These are phyloP conservation scores for Poecilia wingei DNA, from an alignment of 2,797 vertebrate genomes.

Conservation along the genomic window DNA sequence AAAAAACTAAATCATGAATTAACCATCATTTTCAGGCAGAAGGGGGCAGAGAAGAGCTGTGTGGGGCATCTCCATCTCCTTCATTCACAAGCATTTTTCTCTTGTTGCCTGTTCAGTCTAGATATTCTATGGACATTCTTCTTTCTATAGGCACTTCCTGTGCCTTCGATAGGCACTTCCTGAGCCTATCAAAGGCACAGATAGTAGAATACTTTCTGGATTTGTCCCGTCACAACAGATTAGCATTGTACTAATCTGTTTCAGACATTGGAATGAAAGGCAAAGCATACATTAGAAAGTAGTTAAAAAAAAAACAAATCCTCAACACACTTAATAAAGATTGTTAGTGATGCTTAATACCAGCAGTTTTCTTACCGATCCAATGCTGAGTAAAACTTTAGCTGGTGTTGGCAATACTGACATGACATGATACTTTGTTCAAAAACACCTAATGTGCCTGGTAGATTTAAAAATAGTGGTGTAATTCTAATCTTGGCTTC, in stretches of 20 bases:
- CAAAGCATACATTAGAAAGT: background rate
- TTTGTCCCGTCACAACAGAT: background rate
- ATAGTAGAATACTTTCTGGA: background rate
- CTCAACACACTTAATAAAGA: background rate
- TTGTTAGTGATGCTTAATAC: background rate
- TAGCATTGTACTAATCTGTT: background rate
- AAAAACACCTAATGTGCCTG: too few species aligned
- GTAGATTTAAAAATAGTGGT: too few species aligned
- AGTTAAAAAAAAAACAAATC: background rate
- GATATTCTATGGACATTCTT: background rate
- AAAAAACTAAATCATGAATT: background rate
- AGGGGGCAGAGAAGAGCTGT: constrained; percentile 43
- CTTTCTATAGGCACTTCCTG: too few species aligned
- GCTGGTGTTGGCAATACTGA: too few species aligned
- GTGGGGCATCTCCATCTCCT: accelerated
- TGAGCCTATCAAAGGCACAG: background rate
- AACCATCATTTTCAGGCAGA: constrained; percentile 11
- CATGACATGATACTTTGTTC: too few species aligned
- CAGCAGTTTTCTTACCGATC: too few species aligned
- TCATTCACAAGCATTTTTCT: background rate
- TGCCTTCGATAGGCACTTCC: background rate
- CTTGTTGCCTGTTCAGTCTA: background rate
- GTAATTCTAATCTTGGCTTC: too few species aligned
- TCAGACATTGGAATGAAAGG: background rate
- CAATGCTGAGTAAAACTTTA: too few species aligned